Evolutionary conservation across 2,113 vertebrate species (phyloP).

Genomic region (Zosterops pallidus): DNA sequence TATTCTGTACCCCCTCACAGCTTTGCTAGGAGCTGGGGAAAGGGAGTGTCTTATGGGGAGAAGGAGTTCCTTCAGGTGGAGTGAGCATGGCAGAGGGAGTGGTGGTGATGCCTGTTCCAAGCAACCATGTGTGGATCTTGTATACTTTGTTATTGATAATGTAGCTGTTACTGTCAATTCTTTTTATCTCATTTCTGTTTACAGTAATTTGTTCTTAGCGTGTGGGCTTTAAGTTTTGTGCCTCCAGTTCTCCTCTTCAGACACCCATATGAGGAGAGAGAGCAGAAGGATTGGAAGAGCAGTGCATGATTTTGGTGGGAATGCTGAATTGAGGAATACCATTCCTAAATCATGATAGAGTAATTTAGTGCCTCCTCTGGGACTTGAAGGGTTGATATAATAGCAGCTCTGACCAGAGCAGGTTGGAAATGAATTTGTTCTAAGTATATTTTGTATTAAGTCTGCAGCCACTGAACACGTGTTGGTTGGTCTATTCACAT

Average conservation of each 20-base stretch:
- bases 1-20: not conserved
- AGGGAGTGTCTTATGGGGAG: not conserved
- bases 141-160: not conserved
- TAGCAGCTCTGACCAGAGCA: not conserved
- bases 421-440: not conserved
- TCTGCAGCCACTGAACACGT: not conserved
- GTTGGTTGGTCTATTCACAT: not conserved
- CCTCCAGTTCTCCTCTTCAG: not conserved
- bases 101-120: not conserved
- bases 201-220: not conserved
- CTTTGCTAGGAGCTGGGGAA: too few species aligned
- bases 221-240: not conserved
- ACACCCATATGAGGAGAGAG: accelerated
- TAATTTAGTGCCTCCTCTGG: not conserved
- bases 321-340: not conserved
- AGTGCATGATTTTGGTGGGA: not conserved
- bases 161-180: not conserved
- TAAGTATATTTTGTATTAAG: not conserved
- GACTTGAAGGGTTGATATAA: not conserved
- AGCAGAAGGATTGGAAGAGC: not conserved
- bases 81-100: not conserved
- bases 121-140: not conserved
- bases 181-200: not conserved
- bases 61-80: not conserved
- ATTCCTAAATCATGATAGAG: not conserved